Percentiles rank a stretch among this genome's conserved stretches.
phyloP scores from a whole-genome alignment of 2,113 vertebrate species.

The Microcebus lehilahytsara region DNA sequence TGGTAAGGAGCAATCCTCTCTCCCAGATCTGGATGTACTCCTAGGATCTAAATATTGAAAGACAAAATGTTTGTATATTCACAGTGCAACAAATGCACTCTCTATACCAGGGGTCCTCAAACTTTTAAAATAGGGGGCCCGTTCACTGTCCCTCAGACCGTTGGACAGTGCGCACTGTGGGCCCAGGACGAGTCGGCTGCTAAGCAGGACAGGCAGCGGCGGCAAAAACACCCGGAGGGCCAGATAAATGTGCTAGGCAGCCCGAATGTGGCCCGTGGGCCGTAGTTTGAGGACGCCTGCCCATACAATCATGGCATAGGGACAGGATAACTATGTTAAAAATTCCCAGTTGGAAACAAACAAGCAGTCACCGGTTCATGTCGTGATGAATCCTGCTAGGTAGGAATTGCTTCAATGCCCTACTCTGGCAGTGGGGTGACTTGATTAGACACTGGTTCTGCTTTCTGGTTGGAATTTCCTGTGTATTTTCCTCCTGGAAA shows the following conservation, averaged over 20 bases:
- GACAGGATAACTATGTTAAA: neutral
- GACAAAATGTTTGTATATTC: neutral
- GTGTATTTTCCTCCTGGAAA: neutral
- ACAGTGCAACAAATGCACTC: neutral
- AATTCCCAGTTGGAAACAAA: neutral
- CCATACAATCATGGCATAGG: neutral
- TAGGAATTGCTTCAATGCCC: neutral
- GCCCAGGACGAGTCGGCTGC: too few relatives aligned
- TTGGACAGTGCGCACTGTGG: too few relatives aligned
- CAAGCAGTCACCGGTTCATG: neutral
- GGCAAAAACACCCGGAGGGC: too few relatives aligned
- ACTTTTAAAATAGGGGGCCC: too few relatives aligned
- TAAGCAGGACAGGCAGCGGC: too few relatives aligned
- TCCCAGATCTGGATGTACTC: neutral
- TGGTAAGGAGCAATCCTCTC: neutral
- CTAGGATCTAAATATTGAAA: neutral
- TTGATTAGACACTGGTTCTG: neutral
- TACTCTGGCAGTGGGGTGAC: neutral
- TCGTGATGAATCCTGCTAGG: neutral
- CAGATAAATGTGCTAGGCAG: too few relatives aligned
- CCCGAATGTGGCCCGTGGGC: too few relatives aligned
- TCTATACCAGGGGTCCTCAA: too few relatives aligned
- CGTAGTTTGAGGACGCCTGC: too few relatives aligned
- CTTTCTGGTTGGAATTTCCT: neutral
- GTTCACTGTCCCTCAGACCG: too few relatives aligned